Base-by-base conservation (phyloP, 2,113 vertebrate genomes). In the Saccopteryx bilineata region DNA sequence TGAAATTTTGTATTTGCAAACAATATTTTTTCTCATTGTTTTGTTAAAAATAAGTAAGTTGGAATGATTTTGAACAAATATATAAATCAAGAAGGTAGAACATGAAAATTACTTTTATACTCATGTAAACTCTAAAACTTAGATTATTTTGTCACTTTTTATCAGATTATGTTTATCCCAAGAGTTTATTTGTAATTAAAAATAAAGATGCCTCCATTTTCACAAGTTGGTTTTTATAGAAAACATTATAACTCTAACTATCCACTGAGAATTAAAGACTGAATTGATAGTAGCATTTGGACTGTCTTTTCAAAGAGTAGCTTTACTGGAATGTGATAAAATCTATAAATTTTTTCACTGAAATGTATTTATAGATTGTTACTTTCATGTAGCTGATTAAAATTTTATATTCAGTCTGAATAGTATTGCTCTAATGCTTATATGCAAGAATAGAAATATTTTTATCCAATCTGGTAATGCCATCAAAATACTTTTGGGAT, bases 181-280 rank as follows among this genome's bases (percentile, higher is more conserved):
- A 72, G 23, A 63, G 28, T 69, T 69, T 66, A 61, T 83, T 83
- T 56, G 5, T 60, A 68, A 66, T 86, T 90, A 31, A 87, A 94
- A 94, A 68, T 82, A 52, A 83, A 80, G 46, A 66, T 65, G 7
- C 24, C 74, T 21, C 33, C 23, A 75, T 17, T 93, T 88, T 84
- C 13, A 69, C 71, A 93, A 46, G 46, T 72, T 61, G n/a, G 75
- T 66, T 68, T 84, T 83, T 95, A 33, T 56, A 89, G 65, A 91
- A 88, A 75, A 79, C 24, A 10, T 69, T 76, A 39, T 63, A 60
- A 80, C 39, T 72, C 39, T 87, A 31, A 75, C 3, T 58, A 18
- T 75, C 46, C 71, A 5, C 26, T 68, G 26, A 66, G 39, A 95
- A 81, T 86, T 93, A 88, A 84, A 74, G 14, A 83, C 23, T 66